phyloP scores from a whole-genome alignment of 2,113 vertebrate genomes.

The Plectropomus leopardus region DNA sequence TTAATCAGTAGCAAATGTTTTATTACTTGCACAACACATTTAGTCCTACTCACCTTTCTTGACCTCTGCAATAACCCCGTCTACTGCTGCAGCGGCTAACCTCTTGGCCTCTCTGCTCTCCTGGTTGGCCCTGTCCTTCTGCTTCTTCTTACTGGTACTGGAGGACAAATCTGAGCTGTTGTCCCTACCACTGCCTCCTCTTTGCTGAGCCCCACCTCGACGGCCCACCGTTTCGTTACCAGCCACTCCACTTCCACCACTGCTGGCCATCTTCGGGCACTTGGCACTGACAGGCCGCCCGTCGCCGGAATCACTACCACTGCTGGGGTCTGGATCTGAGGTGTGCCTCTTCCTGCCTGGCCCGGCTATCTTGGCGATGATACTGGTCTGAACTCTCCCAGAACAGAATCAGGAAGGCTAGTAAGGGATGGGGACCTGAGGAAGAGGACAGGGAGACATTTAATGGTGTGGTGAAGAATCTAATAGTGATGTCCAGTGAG shows the following conservation, averaged over 20 bases:
- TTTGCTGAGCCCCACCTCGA: conserved; percentile 68
- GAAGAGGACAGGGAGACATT: background rate
- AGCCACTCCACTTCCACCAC: conserved; percentile 56
- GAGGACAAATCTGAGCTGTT: conserved; percentile 86
- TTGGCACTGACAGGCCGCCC: conserved; percentile 93
- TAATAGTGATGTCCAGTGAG: too few relatives aligned
- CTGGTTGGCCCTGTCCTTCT: conserved; percentile 96
- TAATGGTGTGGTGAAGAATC: background rate
- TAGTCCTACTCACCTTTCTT: conserved; percentile 83
- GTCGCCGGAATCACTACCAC: conserved; percentile 89
- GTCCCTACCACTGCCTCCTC: conserved; percentile 88
- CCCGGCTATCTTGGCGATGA: conserved; percentile 99
- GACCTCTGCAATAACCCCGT: conserved; percentile 65
- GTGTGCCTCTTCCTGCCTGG: conserved; percentile 97
- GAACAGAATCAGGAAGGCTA: conserved; percentile 89
- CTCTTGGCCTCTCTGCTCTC: conserved; percentile 95
- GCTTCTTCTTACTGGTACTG: conserved; percentile 94
- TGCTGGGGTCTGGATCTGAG: conserved; percentile 97
- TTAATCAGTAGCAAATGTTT: background rate
- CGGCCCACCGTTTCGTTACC: conserved; percentile 64
- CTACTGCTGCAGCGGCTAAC: conserved; percentile 50
- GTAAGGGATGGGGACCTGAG: conserved; percentile 51
- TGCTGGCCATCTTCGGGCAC: conserved; percentile 92
- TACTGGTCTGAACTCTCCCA: conserved; percentile 90
- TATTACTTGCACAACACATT: background rate